These are phyloP conservation scores for Anthonomus grandis DNA, from an alignment of 1,140 invertebrate species.

Conservation along the genomic window DNA sequence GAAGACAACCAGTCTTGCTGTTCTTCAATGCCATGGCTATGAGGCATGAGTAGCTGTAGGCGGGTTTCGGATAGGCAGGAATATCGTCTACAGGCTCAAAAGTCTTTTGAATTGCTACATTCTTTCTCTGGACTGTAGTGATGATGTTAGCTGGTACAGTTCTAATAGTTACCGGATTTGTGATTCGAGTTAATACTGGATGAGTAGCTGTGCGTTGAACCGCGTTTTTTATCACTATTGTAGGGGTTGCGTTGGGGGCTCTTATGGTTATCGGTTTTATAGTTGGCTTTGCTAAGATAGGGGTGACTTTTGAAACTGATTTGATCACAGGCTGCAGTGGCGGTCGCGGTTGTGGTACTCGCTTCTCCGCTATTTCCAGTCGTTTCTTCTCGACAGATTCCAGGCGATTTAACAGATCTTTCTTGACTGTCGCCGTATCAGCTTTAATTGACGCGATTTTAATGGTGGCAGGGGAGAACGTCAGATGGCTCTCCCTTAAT, in stretches of 20 bases:
- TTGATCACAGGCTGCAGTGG: slow-evolving; percentile 27
- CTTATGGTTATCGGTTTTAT: slow-evolving; percentile 33
- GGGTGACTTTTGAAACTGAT: slow-evolving; percentile 43
- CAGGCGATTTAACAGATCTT: slow-evolving; percentile 43
- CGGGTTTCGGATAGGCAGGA: slow-evolving; percentile 88
- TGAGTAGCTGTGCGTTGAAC: slow-evolving; percentile 32
- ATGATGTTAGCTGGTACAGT: slow-evolving; percentile 23
- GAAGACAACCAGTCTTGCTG: slow-evolving; percentile 87
- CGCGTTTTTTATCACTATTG: slow-evolving; percentile 19
- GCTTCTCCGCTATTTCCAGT: neutral
- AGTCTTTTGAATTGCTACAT: neutral
- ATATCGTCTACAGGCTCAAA: slow-evolving; percentile 52
- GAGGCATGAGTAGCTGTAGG: slow-evolving; percentile 91
- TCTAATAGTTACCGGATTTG: slow-evolving; percentile 36
- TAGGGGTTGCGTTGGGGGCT: slow-evolving; percentile 3
- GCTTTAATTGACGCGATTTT: slow-evolving; percentile 23
- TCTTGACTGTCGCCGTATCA: slow-evolving; percentile 36
- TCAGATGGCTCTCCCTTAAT: slow-evolving; percentile 61
- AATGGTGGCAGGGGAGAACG: slow-evolving; percentile 57
- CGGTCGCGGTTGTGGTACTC: slow-evolving; percentile 15
- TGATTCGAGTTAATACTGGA: slow-evolving; percentile 42
- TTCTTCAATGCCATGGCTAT: slow-evolving; percentile 98
- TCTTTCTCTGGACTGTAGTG: slow-evolving; percentile 32
- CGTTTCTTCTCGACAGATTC: slow-evolving; percentile 48
- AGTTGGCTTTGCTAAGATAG: slow-evolving; percentile 38